Percentiles rank a stretch among this genome's conserved stretches.
phyloP scores from a whole-genome alignment of 2,113 vertebrate species.

The Baryphthengus martii region DNA sequence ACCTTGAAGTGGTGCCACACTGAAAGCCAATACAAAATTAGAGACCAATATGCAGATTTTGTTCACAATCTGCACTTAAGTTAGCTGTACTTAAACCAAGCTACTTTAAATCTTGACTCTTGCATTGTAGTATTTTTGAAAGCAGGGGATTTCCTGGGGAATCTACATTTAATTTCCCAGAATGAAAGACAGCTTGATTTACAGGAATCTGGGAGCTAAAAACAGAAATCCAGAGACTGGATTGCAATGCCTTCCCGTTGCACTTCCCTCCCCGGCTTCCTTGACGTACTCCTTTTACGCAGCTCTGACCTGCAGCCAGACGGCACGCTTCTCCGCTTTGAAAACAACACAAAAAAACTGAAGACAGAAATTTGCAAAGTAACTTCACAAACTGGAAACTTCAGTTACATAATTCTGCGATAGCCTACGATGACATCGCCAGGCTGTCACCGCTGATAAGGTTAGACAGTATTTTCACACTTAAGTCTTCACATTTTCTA shows the following conservation, averaged over 20 bases:
- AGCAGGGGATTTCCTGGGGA: not conserved
- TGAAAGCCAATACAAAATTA: not conserved
- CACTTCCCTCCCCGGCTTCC: not conserved
- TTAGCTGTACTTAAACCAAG: not conserved
- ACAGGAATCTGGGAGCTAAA: not conserved
- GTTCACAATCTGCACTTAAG: not conserved
- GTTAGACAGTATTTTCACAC: not conserved
- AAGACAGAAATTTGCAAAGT: not conserved
- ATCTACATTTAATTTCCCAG: not conserved
- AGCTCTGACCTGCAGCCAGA: not conserved
- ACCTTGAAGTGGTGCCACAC: not conserved
- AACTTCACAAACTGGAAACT: not conserved
- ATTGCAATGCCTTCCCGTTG: not conserved
- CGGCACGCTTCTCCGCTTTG: not conserved
- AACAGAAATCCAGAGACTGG: not conserved
- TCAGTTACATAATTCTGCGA: not conserved
- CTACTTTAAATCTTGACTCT: not conserved
- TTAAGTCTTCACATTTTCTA: not conserved
- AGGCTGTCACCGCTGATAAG: not conserved
- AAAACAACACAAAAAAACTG: not conserved
- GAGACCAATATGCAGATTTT: not conserved
- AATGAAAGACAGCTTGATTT: not conserved
- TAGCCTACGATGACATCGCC: not conserved
- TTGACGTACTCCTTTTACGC: rapidly evolving
- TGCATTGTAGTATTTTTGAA: not conserved